These are phyloP conservation scores for Labeo rohita DNA, from an alignment of 2,113 vertebrate species.

Conservation along the genomic window DNA sequence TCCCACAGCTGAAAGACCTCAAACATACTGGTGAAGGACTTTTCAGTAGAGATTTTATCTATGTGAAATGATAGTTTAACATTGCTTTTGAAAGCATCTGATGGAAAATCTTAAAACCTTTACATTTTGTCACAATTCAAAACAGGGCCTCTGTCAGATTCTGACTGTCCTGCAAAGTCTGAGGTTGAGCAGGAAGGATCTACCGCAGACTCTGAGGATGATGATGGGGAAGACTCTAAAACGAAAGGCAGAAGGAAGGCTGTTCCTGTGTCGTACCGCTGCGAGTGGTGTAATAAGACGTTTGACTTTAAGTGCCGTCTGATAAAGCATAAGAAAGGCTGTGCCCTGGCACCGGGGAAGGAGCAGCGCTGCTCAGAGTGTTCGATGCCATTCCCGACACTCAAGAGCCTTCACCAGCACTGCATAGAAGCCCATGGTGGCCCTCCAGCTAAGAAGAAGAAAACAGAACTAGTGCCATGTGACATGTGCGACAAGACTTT, in stretches of 20 bases:
- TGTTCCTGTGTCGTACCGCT: slow-evolving; percentile 75
- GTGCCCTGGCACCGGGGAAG: slow-evolving; percentile 72
- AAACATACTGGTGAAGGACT: slow-evolving; percentile 67
- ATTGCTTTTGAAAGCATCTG: not conserved
- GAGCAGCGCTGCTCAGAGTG: slow-evolving; percentile 76
- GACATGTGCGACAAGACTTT: slow-evolving; percentile 85
- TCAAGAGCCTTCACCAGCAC: slow-evolving; percentile 79
- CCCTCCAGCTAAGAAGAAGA: slow-evolving; percentile 74
- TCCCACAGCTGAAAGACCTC: slow-evolving; percentile 71
- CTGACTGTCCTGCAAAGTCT: not conserved
- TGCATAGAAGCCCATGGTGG: slow-evolving; percentile 69
- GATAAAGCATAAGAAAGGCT: slow-evolving; percentile 80
- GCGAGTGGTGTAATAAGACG: slow-evolving; percentile 81
- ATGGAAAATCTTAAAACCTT: not conserved
- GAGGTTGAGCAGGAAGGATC: slow-evolving; percentile 42
- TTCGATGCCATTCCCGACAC: slow-evolving; percentile 60
- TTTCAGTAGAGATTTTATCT: not conserved
- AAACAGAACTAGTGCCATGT: slow-evolving; percentile 71
- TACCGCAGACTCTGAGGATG: slow-evolving; percentile 17
- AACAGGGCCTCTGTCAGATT: not conserved
- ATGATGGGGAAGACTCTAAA: slow-evolving; percentile 47
- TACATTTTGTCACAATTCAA: not conserved
- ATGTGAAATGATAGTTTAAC: not conserved
- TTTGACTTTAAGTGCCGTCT: slow-evolving; percentile 86
- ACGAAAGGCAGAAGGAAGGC: slow-evolving; percentile 42